Percentiles rank a stretch among this genome's conserved stretches.
Evolutionary conservation across 2,888 invertebrate genomes (phyloP).

Genomic region (Hypena proboscidalis): DNA sequence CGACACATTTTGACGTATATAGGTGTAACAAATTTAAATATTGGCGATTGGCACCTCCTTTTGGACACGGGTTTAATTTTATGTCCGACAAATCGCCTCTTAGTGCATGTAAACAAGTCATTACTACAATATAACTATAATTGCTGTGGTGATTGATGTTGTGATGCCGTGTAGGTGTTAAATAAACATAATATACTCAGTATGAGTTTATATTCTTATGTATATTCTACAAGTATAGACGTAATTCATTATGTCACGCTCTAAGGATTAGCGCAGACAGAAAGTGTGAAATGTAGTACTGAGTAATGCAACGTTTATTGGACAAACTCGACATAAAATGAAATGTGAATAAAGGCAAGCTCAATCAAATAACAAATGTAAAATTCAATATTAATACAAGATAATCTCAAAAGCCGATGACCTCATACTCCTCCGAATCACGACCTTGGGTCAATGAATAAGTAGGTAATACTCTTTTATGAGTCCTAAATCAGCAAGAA

Average conservation of each 20-base stretch:
- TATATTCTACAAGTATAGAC: too few species aligned
- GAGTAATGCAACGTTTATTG: too few species aligned
- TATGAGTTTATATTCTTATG: too few species aligned
- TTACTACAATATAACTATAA: conserved; percentile 13
- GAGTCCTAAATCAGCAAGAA: neutral
- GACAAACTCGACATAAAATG: too few species aligned
- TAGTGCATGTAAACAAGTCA: conserved; percentile 19
- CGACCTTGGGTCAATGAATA: neutral
- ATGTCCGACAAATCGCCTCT: conserved; percentile 17
- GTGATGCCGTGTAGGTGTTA: conserved; percentile 8
- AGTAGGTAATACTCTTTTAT: neutral
- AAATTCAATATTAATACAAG: too few species aligned
- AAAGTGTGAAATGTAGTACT: too few species aligned
- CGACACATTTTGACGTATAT: conserved; percentile 51
- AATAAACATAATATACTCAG: conserved; percentile 2
- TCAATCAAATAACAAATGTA: too few species aligned
- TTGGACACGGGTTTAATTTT: conserved; percentile 16
- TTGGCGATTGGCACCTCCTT: conserved; percentile 43
- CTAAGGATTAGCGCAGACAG: neutral
- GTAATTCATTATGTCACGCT: conserved; percentile 1
- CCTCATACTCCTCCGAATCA: neutral
- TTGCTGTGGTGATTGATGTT: conserved; percentile 11
- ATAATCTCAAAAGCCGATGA: neutral
- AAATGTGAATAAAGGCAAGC: too few species aligned
- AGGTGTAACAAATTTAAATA: conserved; percentile 47